Conservation (phyloP, 2,888 invertebrate genomes). For the Tortricodes alternella region DNA sequence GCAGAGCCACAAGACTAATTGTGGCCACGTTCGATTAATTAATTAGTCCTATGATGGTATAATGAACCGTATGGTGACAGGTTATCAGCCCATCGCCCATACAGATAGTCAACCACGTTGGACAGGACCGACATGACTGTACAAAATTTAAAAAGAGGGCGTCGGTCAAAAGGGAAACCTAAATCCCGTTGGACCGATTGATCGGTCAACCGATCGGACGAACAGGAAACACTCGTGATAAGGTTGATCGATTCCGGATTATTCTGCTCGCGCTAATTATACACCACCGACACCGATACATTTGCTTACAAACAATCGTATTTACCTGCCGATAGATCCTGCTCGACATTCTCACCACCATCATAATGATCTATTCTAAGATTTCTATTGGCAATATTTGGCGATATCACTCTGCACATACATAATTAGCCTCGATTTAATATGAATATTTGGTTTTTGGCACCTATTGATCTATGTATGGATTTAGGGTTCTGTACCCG, state of each 20-base stretch:
- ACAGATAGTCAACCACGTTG: too few relatives aligned
- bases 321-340: slow-evolving; percentile 12
- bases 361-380: slow-evolving; percentile 2
- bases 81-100: too few relatives aligned
- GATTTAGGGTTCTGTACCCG: neutral
- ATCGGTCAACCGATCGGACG: too few relatives aligned
- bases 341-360: neutral
- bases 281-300: neutral
- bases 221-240: neutral
- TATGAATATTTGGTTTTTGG: neutral
- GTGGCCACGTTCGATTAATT: too few relatives aligned
- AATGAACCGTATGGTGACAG: too few relatives aligned
- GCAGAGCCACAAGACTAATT: too few relatives aligned
- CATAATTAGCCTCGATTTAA: neutral
- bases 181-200: too few relatives aligned
- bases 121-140: too few relatives aligned
- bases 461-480: neutral
- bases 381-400: slow-evolving; percentile 13
- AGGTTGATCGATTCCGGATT: neutral
- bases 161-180: too few relatives aligned
- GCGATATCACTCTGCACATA: neutral
- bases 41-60: too few relatives aligned
- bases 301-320: neutral
- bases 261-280: slow-evolving; percentile 3
- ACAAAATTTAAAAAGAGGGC: too few relatives aligned